A percentile compares a stretch with the other conserved stretches of the same genome.
phyloP scores from a whole-genome alignment of 2,113 vertebrate genomes.

The Mus spicilegus region DNA sequence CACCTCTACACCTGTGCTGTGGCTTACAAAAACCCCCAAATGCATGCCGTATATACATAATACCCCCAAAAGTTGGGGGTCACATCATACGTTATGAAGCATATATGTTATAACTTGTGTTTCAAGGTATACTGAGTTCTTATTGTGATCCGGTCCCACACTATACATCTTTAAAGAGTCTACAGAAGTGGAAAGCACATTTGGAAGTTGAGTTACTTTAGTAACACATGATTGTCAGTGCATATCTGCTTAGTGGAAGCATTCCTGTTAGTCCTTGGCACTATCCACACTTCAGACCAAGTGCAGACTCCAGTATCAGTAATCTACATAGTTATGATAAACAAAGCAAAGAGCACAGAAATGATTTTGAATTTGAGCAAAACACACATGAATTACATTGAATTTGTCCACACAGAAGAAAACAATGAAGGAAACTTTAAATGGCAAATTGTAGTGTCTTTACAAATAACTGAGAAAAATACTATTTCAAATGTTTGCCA shows the following conservation, averaged over 20 bases:
- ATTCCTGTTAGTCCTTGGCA: background rate
- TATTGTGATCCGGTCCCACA: background rate
- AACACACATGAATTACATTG: background rate
- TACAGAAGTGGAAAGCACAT: background rate
- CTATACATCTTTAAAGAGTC: background rate
- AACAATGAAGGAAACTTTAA: slow-evolving; percentile 67
- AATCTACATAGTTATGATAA: background rate
- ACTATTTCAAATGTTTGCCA: slow-evolving; percentile 84
- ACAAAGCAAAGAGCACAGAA: background rate
- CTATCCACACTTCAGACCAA: background rate
- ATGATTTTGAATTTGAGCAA: slow-evolving; percentile 53
- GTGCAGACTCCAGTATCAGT: background rate
- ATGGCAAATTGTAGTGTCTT: slow-evolving; percentile 78
- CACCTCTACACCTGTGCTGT: no score
- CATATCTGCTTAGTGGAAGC: background rate
- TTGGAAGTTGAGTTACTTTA: background rate
- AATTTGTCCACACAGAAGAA: slow-evolving; percentile 66
- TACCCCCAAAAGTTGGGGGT: background rate
- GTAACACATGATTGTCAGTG: background rate
- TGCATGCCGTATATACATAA: background rate
- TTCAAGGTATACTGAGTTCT: background rate
- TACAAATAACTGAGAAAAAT: slow-evolving; percentile 76
- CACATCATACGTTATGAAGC: background rate
- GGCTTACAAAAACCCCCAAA: no score
- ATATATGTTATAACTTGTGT: background rate